phyloP scores from a whole-genome alignment of 2,888 invertebrate species.

The Neuroscelio doddi region DNA sequence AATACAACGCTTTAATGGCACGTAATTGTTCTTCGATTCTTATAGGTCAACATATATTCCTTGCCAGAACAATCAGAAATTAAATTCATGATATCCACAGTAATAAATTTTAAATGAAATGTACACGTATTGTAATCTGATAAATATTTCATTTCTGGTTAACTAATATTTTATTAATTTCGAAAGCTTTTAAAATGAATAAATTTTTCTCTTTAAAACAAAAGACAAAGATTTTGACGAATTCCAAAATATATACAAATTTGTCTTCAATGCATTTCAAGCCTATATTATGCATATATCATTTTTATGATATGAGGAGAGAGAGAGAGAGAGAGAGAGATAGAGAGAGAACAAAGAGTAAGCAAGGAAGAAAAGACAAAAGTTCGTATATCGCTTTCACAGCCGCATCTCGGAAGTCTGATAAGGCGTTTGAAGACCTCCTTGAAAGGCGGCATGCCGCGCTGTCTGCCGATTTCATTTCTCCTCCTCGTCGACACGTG shows the following conservation, averaged over 20 bases:
- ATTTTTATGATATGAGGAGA: too few species aligned
- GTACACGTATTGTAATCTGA: too few species aligned
- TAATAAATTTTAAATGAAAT: too few species aligned
- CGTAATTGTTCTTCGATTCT: slow-evolving; percentile 4
- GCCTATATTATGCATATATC: too few species aligned
- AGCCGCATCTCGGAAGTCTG: slow-evolving; percentile 36
- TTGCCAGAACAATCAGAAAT: slow-evolving; percentile 1
- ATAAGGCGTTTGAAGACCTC: slow-evolving; percentile 24
- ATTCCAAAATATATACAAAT: too few species aligned
- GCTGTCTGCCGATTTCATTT: slow-evolving; percentile 34
- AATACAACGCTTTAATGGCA: background rate
- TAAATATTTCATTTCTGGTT: too few species aligned
- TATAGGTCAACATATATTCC: background rate
- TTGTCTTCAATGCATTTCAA: too few species aligned
- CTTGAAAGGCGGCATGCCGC: slow-evolving; percentile 25
- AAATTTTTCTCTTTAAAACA: too few species aligned
- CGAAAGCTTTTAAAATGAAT: too few species aligned
- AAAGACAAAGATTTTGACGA: too few species aligned
- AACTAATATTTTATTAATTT: too few species aligned
- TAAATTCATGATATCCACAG: background rate
- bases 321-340: too few species aligned
- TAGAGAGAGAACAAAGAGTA: background rate
- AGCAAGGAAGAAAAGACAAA: slow-evolving; percentile 13
- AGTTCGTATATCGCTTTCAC: slow-evolving; percentile 31
- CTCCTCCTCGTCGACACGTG: background rate